Conservation (phyloP, 2,888 invertebrate genomes). For the Trichacis sp. region DNA sequence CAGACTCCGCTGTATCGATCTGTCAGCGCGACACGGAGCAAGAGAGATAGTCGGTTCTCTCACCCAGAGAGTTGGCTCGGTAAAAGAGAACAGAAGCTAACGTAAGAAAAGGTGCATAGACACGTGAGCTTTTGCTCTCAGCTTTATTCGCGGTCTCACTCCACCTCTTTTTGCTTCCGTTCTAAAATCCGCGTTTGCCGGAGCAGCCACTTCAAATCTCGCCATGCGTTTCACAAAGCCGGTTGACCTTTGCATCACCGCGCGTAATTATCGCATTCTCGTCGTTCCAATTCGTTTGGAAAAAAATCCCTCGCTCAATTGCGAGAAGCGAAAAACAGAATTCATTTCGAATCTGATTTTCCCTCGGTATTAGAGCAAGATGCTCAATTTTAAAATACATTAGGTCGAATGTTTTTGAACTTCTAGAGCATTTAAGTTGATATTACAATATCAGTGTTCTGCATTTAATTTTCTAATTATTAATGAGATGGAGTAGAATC, state of each 20-base stretch:
- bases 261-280: neutral
- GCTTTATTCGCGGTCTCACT: neutral
- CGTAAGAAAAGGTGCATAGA: neutral
- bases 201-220: conserved; percentile 14
- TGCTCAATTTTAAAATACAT: too few species aligned
- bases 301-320: neutral
- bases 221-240: conserved; percentile 12
- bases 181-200: conserved; percentile 8
- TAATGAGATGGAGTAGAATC: too few species aligned
- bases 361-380: neutral
- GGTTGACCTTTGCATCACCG: conserved; percentile 11
- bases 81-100: conserved; percentile 11
- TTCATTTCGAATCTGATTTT: neutral
- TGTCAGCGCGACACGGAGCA: conserved; percentile 39
- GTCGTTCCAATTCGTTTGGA: neutral
- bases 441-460: too few species aligned
- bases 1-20: conserved; percentile 69
- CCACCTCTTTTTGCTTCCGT: conserved; percentile 3
- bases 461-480: too few species aligned
- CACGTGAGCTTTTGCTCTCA: neutral
- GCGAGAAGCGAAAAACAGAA: neutral
- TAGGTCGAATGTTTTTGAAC: too few species aligned
- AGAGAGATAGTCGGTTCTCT: conserved; percentile 44
- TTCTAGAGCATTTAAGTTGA: too few species aligned
- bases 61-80: conserved; percentile 27